Evolutionary conservation across 2,888 invertebrate species (phyloP).

Genomic region (Lepas anatifera): DNA sequence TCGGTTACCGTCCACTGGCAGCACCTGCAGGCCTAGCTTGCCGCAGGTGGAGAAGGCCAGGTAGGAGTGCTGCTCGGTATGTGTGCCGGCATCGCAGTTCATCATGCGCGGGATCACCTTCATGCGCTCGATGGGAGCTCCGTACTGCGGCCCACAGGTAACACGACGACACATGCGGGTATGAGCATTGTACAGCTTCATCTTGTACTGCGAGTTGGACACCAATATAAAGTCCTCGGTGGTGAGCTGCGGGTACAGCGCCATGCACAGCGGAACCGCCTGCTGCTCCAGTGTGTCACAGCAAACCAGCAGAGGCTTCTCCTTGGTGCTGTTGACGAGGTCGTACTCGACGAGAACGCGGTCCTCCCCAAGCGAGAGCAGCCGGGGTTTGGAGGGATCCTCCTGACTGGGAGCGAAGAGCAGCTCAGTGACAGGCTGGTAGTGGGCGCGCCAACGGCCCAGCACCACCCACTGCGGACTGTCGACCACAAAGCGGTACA

Average conservation of each 20-base stretch:
- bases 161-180: slow-evolving; percentile 54
- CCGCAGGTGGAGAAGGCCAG: slow-evolving; percentile 50
- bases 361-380: slow-evolving; percentile 48
- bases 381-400: slow-evolving; percentile 32
- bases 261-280: slow-evolving; percentile 45
- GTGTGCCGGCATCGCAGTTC: background rate
- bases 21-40: slow-evolving; percentile 52
- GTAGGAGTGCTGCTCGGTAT: slow-evolving; percentile 37
- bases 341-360: slow-evolving; percentile 47
- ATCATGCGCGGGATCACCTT: slow-evolving; percentile 24
- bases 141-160: slow-evolving; percentile 53
- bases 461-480: slow-evolving; percentile 40
- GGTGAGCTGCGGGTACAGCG: slow-evolving; percentile 38
- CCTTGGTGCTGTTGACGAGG: slow-evolving; percentile 32
- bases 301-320: slow-evolving; percentile 30
- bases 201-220: slow-evolving; percentile 54
- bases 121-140: slow-evolving; percentile 44
- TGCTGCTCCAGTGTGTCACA: slow-evolving; percentile 50
- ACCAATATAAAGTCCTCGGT: slow-evolving; percentile 42
- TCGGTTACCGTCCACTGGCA: slow-evolving; percentile 63
- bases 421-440: slow-evolving; percentile 43
- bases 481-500: background rate
- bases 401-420: slow-evolving; percentile 39
- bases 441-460: slow-evolving; percentile 50
- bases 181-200: slow-evolving; percentile 49